Percentiles rank a stretch among this genome's conserved stretches.
Evolutionary conservation across 2,113 vertebrate genomes (phyloP).

Genomic region (Sciurus niger): DNA sequence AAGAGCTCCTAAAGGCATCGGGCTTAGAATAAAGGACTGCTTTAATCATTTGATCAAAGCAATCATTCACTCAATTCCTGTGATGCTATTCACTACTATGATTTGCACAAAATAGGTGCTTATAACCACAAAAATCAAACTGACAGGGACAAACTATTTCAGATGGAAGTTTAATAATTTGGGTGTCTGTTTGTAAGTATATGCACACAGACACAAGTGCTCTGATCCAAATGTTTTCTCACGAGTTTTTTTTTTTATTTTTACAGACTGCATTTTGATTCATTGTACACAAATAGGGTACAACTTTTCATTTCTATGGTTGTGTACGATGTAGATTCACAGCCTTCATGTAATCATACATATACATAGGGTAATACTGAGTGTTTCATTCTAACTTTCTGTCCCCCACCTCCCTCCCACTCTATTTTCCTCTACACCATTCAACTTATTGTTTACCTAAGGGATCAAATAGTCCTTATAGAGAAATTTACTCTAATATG

Average conservation of each 20-base stretch:
- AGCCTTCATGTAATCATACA: too few relatives aligned
- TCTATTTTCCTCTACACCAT: too few relatives aligned
- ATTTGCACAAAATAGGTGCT: background rate
- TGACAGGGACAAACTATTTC: background rate
- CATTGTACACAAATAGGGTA: too few relatives aligned
- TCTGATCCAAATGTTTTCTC: background rate
- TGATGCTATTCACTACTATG: background rate
- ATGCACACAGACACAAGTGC: background rate
- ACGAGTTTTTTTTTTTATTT: background rate
- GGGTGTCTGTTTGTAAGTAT: background rate
- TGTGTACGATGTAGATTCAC: too few relatives aligned
- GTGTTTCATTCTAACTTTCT: too few relatives aligned
- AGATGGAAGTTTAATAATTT: background rate
- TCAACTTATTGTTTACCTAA: background rate
- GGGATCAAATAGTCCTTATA: background rate
- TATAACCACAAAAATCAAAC: background rate
- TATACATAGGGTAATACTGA: too few relatives aligned
- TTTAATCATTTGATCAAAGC: constrained; percentile 36
- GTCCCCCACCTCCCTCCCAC: too few relatives aligned
- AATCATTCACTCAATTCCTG: constrained; percentile 5
- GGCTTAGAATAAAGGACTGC: background rate
- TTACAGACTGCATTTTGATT: too few relatives aligned
- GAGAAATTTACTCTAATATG: background rate
- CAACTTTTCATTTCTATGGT: too few relatives aligned
- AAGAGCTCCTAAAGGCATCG: background rate